Evolutionary conservation across 2,888 invertebrate genomes (phyloP).

Genomic region (Clunio marinus): DNA sequence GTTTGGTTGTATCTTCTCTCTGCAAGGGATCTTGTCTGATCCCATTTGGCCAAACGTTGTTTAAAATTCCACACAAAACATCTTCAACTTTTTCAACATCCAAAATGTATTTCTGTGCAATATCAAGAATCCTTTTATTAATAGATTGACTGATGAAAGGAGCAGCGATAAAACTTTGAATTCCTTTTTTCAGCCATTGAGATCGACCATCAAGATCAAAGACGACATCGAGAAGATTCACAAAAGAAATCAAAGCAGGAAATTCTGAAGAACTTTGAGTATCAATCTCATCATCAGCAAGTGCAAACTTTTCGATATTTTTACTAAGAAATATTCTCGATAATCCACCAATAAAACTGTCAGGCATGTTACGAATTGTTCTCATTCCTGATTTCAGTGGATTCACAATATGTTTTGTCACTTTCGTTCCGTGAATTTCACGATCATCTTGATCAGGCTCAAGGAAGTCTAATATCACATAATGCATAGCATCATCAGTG

Average conservation of each 20-base stretch:
- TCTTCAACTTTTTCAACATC: slow-evolving; percentile 70
- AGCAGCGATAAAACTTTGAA: slow-evolving; percentile 57
- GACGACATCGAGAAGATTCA: slow-evolving; percentile 77
- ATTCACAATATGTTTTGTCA: slow-evolving; percentile 46
- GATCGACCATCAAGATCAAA: slow-evolving; percentile 77
- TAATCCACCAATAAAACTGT: slow-evolving; percentile 61
- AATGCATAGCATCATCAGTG: slow-evolving; percentile 54
- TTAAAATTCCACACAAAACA: slow-evolving; percentile 43
- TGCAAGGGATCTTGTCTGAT: slow-evolving; percentile 41
- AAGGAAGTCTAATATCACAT: slow-evolving; percentile 58
- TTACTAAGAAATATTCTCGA: slow-evolving; percentile 60
- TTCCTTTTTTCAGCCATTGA: slow-evolving; percentile 73
- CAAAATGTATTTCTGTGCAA: slow-evolving; percentile 66
- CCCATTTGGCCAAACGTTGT: slow-evolving; percentile 61
- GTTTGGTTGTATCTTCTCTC: slow-evolving; percentile 47
- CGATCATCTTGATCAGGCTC: slow-evolving; percentile 68
- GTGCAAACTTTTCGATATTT: slow-evolving; percentile 45
- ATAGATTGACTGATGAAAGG: slow-evolving; percentile 69
- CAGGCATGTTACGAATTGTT: slow-evolving; percentile 72
- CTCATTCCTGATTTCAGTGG: slow-evolving; percentile 70
- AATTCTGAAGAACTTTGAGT: slow-evolving; percentile 54
- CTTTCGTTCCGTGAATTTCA: slow-evolving; percentile 54
- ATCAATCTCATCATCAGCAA: slow-evolving; percentile 1
- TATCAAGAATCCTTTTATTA: slow-evolving; percentile 74
- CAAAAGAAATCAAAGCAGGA: slow-evolving; percentile 74